Evolutionary conservation across 2,888 invertebrate species (phyloP).

Genomic region (Pammene fasciana): DNA sequence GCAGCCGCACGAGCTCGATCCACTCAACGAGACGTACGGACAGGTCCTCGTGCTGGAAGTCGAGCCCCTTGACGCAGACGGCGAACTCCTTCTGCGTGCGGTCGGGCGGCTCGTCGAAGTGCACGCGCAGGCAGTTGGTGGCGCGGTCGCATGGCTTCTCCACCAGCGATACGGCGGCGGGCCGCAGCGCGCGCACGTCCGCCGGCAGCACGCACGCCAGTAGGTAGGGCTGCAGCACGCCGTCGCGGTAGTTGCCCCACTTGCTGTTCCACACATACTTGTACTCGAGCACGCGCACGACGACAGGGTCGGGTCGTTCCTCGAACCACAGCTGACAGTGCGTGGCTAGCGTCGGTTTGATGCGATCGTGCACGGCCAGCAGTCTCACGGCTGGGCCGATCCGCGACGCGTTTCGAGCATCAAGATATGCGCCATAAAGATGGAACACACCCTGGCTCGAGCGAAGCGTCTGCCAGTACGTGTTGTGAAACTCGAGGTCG

Average conservation of each 20-base stretch:
- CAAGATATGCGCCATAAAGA: slow-evolving; percentile 94
- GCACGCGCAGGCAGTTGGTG: slow-evolving; percentile 92
- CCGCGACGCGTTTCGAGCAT: slow-evolving; percentile 89
- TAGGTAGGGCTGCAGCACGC: slow-evolving; percentile 95
- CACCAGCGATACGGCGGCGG: slow-evolving; percentile 93
- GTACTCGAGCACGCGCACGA: slow-evolving; percentile 93
- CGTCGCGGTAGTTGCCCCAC: slow-evolving; percentile 97
- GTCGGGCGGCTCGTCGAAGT: slow-evolving; percentile 87
- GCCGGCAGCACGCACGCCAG: slow-evolving; percentile 94
- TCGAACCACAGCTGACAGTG: slow-evolving; percentile 96
- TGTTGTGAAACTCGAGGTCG: slow-evolving; percentile 96
- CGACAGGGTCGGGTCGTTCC: slow-evolving; percentile 90
- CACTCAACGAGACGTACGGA: slow-evolving; percentile 96
- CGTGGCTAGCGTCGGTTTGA: slow-evolving; percentile 91
- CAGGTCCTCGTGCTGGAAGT: slow-evolving; percentile 95
- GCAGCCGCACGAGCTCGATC: slow-evolving; percentile 93
- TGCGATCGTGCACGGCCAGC: slow-evolving; percentile 94
- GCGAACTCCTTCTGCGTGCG: slow-evolving; percentile 90
- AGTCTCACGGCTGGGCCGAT: slow-evolving; percentile 93
- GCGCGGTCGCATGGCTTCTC: slow-evolving; percentile 93
- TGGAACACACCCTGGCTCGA: slow-evolving; percentile 95
- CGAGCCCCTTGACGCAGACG: slow-evolving; percentile 96
- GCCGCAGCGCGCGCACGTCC: slow-evolving; percentile 87
- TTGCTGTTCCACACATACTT: slow-evolving; percentile 97
- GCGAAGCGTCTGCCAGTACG: slow-evolving; percentile 95